Percentiles rank a stretch among this genome's conserved stretches.
phyloP scores from a whole-genome alignment of 2,888 invertebrate genomes.

The Zhuqinia jingwanae region DNA sequence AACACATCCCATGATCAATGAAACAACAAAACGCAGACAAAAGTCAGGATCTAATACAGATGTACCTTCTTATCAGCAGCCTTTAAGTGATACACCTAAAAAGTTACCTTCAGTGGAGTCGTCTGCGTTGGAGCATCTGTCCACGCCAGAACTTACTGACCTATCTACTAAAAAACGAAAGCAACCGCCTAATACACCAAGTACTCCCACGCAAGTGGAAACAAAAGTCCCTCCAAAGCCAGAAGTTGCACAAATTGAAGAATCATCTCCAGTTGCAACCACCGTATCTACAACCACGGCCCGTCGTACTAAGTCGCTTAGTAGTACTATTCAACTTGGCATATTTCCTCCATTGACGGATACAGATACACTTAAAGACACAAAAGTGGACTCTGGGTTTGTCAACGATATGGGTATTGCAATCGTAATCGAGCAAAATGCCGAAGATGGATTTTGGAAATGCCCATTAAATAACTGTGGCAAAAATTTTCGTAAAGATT shows the following conservation, averaged over 20 bases:
- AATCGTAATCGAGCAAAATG: slow-evolving; percentile 70
- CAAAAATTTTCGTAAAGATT: slow-evolving; percentile 95
- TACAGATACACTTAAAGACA: slow-evolving; percentile 43
- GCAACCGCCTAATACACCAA: background rate
- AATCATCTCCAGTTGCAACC: background rate
- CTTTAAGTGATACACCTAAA: slow-evolving; percentile 16
- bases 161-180: slow-evolving; percentile 47
- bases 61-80: slow-evolving; percentile 23
- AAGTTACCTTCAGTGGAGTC: slow-evolving; percentile 13
- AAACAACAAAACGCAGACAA: slow-evolving; percentile 41
- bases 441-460: slow-evolving; percentile 82
- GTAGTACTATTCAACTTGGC: background rate
- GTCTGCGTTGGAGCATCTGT: background rate
- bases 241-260: background rate
- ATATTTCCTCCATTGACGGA: slow-evolving; percentile 7
- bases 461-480: slow-evolving; percentile 92
- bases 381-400: slow-evolving; percentile 70
- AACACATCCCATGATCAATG: background rate
- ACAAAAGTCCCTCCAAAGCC: slow-evolving; percentile 23
- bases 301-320: slow-evolving; percentile 55
- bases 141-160: slow-evolving; percentile 14
- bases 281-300: background rate
- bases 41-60: slow-evolving; percentile 47
- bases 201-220: background rate
- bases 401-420: slow-evolving; percentile 69